Percentiles rank a stretch among this genome's conserved stretches.
phyloP scores from a whole-genome alignment of 2,113 vertebrate genomes.

The Plotosus lineatus region DNA sequence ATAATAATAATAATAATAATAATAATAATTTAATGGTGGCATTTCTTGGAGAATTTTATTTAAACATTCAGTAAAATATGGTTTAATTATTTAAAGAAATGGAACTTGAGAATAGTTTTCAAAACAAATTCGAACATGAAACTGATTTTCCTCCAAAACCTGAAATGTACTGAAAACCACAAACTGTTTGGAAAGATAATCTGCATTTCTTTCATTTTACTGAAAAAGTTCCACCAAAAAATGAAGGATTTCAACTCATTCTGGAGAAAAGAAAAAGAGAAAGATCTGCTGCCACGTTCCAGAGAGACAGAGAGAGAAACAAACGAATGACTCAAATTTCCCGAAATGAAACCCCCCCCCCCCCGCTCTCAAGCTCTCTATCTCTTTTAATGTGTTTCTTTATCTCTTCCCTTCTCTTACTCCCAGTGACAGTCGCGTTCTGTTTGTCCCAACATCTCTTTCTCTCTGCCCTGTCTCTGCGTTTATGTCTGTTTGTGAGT shows the following conservation, averaged over 20 bases:
- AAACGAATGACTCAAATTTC: conserved; percentile 33
- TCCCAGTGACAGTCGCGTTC: background rate
- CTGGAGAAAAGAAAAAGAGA: background rate
- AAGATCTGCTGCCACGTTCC: conserved; percentile 3
- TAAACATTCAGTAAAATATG: background rate
- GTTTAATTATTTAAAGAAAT: too few relatives aligned
- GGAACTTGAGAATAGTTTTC: too few relatives aligned
- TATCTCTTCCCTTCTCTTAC: background rate
- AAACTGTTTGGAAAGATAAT: background rate
- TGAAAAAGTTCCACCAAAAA: background rate
- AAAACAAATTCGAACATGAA: too few relatives aligned
- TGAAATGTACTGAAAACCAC: background rate
- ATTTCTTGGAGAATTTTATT: background rate
- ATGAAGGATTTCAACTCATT: background rate
- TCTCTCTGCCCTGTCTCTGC: background rate
- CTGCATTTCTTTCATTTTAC: background rate
- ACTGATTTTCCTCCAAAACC: background rate
- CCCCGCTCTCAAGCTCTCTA: too few relatives aligned
- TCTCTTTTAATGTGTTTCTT: too few relatives aligned
- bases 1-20: too few relatives aligned
- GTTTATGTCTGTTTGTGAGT: background rate
- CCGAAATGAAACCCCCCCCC: background rate
- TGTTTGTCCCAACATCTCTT: background rate
- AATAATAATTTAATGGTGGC: too few relatives aligned
- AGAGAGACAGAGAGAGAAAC: conserved; percentile 22